Conservation (phyloP, 2,888 invertebrate genomes). For the Stenodera caucasica region DNA sequence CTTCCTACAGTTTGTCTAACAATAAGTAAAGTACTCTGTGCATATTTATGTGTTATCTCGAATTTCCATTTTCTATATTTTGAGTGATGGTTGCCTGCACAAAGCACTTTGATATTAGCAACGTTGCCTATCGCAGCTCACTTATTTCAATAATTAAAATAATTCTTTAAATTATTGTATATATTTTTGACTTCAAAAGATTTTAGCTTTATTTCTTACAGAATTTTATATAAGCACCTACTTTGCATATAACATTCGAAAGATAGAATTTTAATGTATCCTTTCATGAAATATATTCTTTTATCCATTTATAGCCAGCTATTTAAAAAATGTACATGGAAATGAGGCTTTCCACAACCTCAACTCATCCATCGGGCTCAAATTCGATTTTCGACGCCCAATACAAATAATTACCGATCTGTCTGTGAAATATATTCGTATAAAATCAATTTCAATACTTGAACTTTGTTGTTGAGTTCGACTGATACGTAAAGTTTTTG, state of each 20-base stretch:
- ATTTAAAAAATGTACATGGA: slow-evolving; percentile 22
- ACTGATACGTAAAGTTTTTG: slow-evolving; percentile 4
- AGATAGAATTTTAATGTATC: slow-evolving; percentile 30
- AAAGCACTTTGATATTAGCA: slow-evolving; percentile 1
- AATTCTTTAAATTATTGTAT: slow-evolving; percentile 31
- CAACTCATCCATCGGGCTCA: too few species aligned
- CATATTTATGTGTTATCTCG: slow-evolving; percentile 38
- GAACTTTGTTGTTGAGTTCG: background rate
- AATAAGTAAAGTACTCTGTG: slow-evolving; percentile 39
- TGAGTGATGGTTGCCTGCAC: slow-evolving; percentile 15
- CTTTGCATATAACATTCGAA: slow-evolving; percentile 25
- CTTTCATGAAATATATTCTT: slow-evolving; percentile 27
- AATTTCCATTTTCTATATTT: slow-evolving; percentile 36
- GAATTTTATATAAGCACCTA: slow-evolving; percentile 31
- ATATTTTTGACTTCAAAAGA: slow-evolving; percentile 32
- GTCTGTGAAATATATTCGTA: background rate
- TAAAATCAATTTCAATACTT: slow-evolving; percentile 5
- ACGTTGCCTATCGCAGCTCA: slow-evolving; percentile 10
- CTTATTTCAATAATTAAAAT: slow-evolving; percentile 34
- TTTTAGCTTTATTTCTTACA: slow-evolving; percentile 27
- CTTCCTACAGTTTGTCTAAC: slow-evolving; percentile 29
- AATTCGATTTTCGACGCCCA: too few species aligned
- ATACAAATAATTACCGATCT: background rate
- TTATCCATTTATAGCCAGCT: slow-evolving; percentile 20
- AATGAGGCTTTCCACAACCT: too few species aligned